phyloP scores from a whole-genome alignment of 2,113 vertebrate species.

The Zosterops japonicus region DNA sequence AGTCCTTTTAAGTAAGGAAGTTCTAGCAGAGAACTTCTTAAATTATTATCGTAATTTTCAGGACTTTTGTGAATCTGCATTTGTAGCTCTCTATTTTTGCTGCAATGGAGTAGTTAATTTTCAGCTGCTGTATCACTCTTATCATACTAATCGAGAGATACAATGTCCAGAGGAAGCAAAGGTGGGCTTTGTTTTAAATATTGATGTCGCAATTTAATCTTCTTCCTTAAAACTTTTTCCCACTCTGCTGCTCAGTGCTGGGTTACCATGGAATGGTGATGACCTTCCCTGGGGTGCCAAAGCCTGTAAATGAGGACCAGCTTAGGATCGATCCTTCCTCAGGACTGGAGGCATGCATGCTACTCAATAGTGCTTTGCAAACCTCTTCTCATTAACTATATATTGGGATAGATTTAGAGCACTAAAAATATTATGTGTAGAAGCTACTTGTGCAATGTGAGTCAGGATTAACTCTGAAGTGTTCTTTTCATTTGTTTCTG shows the following conservation, averaged over 20 bases:
- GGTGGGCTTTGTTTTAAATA: neutral
- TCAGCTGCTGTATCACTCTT: neutral
- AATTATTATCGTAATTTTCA: neutral
- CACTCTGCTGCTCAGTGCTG: neutral
- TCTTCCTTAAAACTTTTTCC: neutral
- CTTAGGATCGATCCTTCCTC: neutral
- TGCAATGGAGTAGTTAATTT: neutral
- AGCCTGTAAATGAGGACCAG: neutral
- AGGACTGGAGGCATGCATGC: neutral
- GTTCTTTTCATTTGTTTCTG: neutral
- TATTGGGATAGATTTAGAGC: neutral
- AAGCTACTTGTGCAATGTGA: neutral
- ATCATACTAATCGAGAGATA: neutral
- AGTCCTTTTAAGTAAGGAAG: neutral
- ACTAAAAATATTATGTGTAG: neutral
- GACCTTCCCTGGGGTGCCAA: neutral
- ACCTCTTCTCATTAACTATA: neutral
- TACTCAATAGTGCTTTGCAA: neutral
- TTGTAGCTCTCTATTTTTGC: neutral
- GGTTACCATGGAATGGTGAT: neutral
- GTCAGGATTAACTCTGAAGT: neutral
- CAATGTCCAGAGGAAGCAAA: neutral
- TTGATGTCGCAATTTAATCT: neutral
- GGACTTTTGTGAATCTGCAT: neutral
- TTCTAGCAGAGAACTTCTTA: neutral